Evolutionary conservation across 2,888 invertebrate genomes (phyloP).

Genomic region (Cheiracanthium punctorium): DNA sequence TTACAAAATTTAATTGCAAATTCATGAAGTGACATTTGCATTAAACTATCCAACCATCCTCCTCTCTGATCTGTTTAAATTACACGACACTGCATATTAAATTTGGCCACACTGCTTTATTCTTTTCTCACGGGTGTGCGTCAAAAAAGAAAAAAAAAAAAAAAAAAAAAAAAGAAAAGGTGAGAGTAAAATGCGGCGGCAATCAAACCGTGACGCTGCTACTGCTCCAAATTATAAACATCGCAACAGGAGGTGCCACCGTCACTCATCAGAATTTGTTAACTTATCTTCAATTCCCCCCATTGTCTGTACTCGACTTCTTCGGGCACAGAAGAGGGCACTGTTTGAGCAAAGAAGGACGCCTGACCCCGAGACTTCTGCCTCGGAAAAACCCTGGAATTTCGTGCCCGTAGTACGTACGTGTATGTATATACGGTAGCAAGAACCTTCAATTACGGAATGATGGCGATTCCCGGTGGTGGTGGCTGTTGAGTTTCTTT

Average conservation of each 20-base stretch:
- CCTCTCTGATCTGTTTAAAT: too few relatives aligned
- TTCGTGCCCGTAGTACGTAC: constrained; percentile 18
- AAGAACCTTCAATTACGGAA: constrained; percentile 49
- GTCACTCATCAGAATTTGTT: background rate
- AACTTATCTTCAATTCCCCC: background rate
- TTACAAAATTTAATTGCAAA: too few relatives aligned
- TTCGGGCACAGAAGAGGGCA: background rate
- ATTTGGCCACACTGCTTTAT: too few relatives aligned
- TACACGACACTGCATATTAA: too few relatives aligned
- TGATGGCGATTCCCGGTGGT: background rate
- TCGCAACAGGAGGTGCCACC: background rate
- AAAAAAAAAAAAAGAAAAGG: too few relatives aligned
- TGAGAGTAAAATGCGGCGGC: background rate
- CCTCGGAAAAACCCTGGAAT: constrained; percentile 33
- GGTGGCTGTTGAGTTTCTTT: constrained; percentile 1
- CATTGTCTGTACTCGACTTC: background rate
- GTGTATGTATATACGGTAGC: too few relatives aligned
- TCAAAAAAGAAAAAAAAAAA: too few relatives aligned
- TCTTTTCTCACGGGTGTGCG: too few relatives aligned
- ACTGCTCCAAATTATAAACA: background rate
- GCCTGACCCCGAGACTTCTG: constrained; percentile 41
- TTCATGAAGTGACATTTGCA: too few relatives aligned
- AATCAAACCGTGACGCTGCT: background rate
- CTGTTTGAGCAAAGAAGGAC: constrained; percentile 31
- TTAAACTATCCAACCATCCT: too few relatives aligned